These are phyloP conservation scores for Synchiropus splendidus DNA, from an alignment of 2,113 vertebrate genomes.

Conservation along the genomic window DNA sequence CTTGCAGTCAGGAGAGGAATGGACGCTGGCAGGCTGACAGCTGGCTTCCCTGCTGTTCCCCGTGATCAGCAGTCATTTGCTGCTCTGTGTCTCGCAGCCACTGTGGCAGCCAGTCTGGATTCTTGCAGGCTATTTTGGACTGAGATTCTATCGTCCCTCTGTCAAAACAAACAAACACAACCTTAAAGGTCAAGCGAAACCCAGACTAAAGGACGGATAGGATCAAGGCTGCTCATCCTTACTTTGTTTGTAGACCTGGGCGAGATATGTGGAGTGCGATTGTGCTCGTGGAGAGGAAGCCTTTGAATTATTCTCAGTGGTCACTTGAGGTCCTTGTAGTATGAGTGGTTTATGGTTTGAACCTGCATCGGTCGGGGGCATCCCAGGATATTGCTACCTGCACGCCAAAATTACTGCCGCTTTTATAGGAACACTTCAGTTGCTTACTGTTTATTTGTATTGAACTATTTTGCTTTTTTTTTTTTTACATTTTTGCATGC, in stretches of 20 bases:
- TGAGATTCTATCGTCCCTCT: slow-evolving; percentile 39
- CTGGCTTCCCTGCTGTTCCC: slow-evolving; percentile 35
- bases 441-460: no score
- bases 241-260: slow-evolving; percentile 11
- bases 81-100: slow-evolving; percentile 40
- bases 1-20: slow-evolving; percentile 27
- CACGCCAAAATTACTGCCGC: no score
- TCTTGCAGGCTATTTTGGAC: slow-evolving; percentile 49
- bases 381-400: no score
- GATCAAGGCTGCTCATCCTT: slow-evolving; percentile 8
- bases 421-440: no score
- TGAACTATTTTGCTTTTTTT: no score
- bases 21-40: slow-evolving; percentile 45
- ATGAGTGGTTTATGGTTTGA: no score
- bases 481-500: no score
- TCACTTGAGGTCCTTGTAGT: neutral
- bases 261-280: neutral
- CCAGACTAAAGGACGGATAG: slow-evolving; percentile 11
- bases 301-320: slow-evolving; percentile 1
- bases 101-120: slow-evolving; percentile 29
- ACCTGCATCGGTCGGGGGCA: no score
- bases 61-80: slow-evolving; percentile 52
- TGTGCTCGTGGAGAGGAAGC: neutral
- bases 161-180: slow-evolving; percentile 41
- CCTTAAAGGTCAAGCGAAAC: slow-evolving; percentile 44